Percentiles rank a stretch among this genome's conserved stretches.
Evolutionary conservation across 2,888 invertebrate genomes (phyloP).

Genomic region (Tipula unca): DNA sequence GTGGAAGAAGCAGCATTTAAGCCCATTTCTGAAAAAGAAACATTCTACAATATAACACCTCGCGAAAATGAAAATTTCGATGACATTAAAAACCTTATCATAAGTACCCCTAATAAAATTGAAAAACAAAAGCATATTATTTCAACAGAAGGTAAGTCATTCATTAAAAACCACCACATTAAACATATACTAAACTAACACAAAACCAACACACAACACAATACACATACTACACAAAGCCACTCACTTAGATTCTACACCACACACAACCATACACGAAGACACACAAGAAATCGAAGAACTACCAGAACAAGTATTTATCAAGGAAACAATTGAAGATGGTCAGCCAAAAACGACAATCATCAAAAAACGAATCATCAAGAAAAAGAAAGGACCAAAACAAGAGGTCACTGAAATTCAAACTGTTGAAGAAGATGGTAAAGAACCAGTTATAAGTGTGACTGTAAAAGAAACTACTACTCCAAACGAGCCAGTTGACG

Average conservation of each 20-base stretch:
- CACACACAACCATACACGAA: conserved; percentile 21
- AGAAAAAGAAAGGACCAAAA: conserved; percentile 30
- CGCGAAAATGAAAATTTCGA: neutral
- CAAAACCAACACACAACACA: conserved; percentile 22
- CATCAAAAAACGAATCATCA: conserved; percentile 33
- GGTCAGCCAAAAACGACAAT: conserved; percentile 32
- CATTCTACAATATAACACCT: neutral
- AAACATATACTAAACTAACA: conserved; percentile 15
- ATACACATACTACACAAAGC: conserved; percentile 23
- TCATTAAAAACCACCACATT: neutral
- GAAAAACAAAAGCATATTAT: neutral
- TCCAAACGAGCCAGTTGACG: conserved; percentile 28
- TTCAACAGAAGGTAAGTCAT: conserved; percentile 14
- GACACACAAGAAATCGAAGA: conserved; percentile 23
- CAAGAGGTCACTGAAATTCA: conserved; percentile 40
- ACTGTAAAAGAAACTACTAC: conserved; percentile 33
- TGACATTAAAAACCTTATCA: neutral
- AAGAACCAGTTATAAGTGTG: conserved; percentile 35
- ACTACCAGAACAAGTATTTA: conserved; percentile 31
- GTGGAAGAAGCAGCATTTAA: neutral
- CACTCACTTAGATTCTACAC: conserved; percentile 22
- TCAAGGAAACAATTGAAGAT: conserved; percentile 38
- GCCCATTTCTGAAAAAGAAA: conserved; percentile 8
- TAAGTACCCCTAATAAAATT: conserved; percentile 8
- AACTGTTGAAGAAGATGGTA: conserved; percentile 37